Base-by-base conservation (phyloP, 1,140 invertebrate genomes). In the Tetraneura akinire region DNA sequence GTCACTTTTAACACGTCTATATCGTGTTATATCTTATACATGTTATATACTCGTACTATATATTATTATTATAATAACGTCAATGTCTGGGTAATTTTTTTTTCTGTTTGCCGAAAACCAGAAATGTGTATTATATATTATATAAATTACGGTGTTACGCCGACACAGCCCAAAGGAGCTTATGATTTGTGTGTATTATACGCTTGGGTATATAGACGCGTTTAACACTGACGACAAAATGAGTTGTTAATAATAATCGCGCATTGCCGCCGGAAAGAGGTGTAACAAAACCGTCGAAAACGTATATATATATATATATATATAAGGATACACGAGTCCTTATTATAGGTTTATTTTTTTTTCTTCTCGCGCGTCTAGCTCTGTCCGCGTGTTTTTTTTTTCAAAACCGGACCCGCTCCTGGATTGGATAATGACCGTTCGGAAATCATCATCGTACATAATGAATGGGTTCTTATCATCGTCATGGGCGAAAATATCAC, bases 81-180 rank as follows among this genome's bases (percentile, higher is more conserved):
- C 32, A 29, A n/a, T 49, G 29, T 71, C 21, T 14, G 45, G 16
- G 37, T 70, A 47, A 49, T 51, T 71, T 71, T 76, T 71, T 78
- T 78, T n/a, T n/a, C n/a, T 47, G 74, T 78, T 60, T 60, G 74
- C 74, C 74, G 74, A 78, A 78, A 78, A 78, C 74, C 55, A 78
- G 53, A 78, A 45, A 32, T 29, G 71, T 53, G 51, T 55, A 32
- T 55, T 47, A 47, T 62, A 60, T 29, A 26, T 26, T 13, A 21
- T 29, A 60, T 57, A 57, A 13, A 37, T 6, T 21, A 45, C 13
- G 45, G 68, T 71, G 68, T 47, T 57, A 62, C 9, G 74, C 51
- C 55, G 74, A 60, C 37, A 45, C 37, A 18, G 74, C 53, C 74
- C 74, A 57, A 78, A 60, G 71, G 49, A 42, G 53, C 37, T 78